Percentiles rank a stretch among this genome's conserved stretches.
Conservation (phyloP, 2,797 vertebrate genomes). For the Gymnopithys bicolor region DNA sequence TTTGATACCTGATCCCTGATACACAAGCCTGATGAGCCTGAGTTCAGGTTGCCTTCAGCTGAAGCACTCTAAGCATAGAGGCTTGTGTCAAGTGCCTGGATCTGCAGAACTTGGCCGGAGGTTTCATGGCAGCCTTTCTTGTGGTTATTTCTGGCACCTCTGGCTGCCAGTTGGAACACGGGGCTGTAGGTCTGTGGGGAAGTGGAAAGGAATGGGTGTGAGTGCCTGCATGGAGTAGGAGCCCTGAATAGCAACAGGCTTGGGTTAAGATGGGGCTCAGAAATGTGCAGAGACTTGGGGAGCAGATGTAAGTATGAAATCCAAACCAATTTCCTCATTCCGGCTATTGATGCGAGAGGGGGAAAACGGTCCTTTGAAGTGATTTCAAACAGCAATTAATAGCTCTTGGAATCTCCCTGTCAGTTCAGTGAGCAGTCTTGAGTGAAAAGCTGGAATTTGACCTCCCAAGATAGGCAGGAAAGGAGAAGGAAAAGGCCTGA, state of each 20-base stretch:
- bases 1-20: not conserved
- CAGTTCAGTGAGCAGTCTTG: not conserved
- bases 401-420: conserved; percentile 20
- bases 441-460: not conserved
- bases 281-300: not conserved
- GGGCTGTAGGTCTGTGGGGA: conserved; percentile 1
- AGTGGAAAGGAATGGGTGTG: conserved; percentile 28
- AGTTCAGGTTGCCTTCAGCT: conserved; percentile 6
- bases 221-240: not conserved
- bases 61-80: not conserved
- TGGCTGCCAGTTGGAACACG: conserved; percentile 34
- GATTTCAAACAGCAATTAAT: conserved; percentile 12
- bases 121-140: conserved; percentile 46
- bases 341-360: rapidly evolving
- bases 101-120: conserved; percentile 40
- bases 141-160: conserved; percentile 61
- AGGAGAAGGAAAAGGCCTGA: not conserved
- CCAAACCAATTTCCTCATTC: conserved; percentile 55
- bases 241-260: conserved; percentile 45
- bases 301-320: conserved; percentile 27
- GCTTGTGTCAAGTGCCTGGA: conserved; percentile 26
- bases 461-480: not conserved
- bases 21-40: not conserved
- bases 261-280: not conserved
- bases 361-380: conserved; percentile 40